These are phyloP conservation scores for Apotomis betuletana DNA, from an alignment of 2,888 invertebrate genomes.

Conservation along the genomic window DNA sequence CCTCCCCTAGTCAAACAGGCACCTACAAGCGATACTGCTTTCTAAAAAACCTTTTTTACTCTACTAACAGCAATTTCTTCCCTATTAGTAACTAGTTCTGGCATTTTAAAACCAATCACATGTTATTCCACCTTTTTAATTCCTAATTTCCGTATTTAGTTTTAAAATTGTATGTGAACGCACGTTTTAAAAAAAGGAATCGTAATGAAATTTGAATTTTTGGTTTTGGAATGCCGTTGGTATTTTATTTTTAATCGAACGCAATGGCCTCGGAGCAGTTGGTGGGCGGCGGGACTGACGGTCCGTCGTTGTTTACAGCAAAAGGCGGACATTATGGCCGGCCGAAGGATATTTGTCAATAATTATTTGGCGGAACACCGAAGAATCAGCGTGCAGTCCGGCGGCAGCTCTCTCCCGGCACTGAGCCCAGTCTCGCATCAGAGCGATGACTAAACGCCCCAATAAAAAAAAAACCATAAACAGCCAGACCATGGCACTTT, in stretches of 20 bases:
- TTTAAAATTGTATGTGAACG: not conserved
- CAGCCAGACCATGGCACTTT: slow-evolving; percentile 41
- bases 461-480: slow-evolving; percentile 50
- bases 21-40: slow-evolving; percentile 77
- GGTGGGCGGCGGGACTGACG: slow-evolving; percentile 46
- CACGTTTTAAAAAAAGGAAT: slow-evolving; percentile 3
- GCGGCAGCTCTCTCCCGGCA: slow-evolving; percentile 79
- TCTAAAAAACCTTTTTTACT: slow-evolving; percentile 57
- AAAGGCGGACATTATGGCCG: slow-evolving; percentile 84
- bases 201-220: slow-evolving; percentile 46
- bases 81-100: slow-evolving; percentile 62
- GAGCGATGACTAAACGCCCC: slow-evolving; percentile 76
- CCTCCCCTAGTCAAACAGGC: slow-evolving; percentile 69
- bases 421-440: slow-evolving; percentile 82
- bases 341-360: slow-evolving; percentile 84
- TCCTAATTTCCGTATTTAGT: not conserved
- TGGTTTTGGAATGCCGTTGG: slow-evolving; percentile 71
- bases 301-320: slow-evolving; percentile 75
- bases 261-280: slow-evolving; percentile 59
- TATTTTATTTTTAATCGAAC: slow-evolving; percentile 54
- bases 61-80: slow-evolving; percentile 61
- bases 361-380: slow-evolving; percentile 84
- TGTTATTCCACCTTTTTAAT: slow-evolving; percentile 11
- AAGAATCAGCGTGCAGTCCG: slow-evolving; percentile 83
- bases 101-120: slow-evolving; percentile 66